Conservation (phyloP, 2,113 vertebrate species). For the Parus major region DNA sequence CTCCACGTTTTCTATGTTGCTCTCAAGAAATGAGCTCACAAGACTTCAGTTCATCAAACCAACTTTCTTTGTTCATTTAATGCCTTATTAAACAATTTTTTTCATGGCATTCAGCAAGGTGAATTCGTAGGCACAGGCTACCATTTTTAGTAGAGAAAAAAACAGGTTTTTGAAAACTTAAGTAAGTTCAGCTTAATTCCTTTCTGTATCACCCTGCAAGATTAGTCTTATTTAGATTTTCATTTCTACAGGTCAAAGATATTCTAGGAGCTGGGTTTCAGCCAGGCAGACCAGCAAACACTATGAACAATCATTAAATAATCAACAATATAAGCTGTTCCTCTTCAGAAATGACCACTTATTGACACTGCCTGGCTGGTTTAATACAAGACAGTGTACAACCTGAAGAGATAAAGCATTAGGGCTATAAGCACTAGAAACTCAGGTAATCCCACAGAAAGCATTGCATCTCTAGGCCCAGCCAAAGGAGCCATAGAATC, state of each 20-base stretch:
- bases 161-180: background rate
- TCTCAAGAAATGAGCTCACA: background rate
- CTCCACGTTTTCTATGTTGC: background rate
- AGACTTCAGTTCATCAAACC: background rate
- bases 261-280: background rate
- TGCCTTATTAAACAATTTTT: background rate
- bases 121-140: background rate
- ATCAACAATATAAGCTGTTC: background rate
- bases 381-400: background rate
- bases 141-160: background rate
- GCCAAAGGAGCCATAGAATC: background rate
- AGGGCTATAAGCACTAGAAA: background rate
- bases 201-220: accelerated
- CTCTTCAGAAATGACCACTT: constrained; percentile 41
- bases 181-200: background rate
- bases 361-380: background rate
- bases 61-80: background rate
- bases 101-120: background rate
- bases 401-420: background rate
- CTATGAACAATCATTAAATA: background rate
- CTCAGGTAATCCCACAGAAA: background rate
- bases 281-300: background rate
- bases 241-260: background rate
- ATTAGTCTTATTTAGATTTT: background rate
- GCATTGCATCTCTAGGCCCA: background rate